Conservation (phyloP, 1,140 invertebrate species). For the Drosophila pseudoobscura region DNA sequence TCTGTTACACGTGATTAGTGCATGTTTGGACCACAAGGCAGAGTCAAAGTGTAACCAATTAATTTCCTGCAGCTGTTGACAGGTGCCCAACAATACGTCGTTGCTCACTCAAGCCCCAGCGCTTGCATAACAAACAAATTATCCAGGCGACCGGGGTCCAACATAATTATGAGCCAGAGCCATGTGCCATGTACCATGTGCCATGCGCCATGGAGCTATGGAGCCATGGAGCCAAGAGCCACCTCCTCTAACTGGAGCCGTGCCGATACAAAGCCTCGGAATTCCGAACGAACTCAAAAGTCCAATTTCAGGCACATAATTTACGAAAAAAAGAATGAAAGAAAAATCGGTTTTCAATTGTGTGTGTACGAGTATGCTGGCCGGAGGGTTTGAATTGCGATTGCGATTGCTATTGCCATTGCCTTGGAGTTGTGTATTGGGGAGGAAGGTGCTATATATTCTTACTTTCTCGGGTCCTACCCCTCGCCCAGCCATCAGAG, state of each 20-base stretch:
- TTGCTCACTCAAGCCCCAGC: conserved; percentile 40
- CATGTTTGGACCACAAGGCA: background rate
- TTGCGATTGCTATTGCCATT: conserved; percentile 33
- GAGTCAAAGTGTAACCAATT: conserved; percentile 35
- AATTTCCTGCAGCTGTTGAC: conserved; percentile 51
- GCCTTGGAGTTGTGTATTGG: conserved; percentile 1
- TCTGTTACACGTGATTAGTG: conserved; percentile 13
- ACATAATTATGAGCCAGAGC: conserved; percentile 66
- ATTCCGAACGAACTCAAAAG: conserved; percentile 42
- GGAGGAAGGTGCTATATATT: conserved; percentile 23
- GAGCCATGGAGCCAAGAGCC: background rate
- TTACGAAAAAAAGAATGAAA: conserved; percentile 55
- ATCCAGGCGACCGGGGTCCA: conserved; percentile 42
- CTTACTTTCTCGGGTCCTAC: background rate
- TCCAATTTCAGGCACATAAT: conserved; percentile 75
- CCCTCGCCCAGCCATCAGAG: conserved; percentile 8
- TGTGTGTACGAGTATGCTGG: conserved; percentile 2
- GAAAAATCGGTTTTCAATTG: conserved; percentile 74
- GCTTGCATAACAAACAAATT: conserved; percentile 76
- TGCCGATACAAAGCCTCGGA: conserved; percentile 41
- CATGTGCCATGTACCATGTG: conserved; percentile 11
- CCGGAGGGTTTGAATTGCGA: conserved; percentile 44
- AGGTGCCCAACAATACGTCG: conserved; percentile 38
- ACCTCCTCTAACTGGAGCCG: background rate
- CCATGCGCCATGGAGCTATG: too few species aligned